Percentiles rank a stretch among this genome's conserved stretches.
These are phyloP conservation scores for Parasteatoda lunata DNA, from an alignment of 2,888 invertebrate genomes.

Conservation along the genomic window DNA sequence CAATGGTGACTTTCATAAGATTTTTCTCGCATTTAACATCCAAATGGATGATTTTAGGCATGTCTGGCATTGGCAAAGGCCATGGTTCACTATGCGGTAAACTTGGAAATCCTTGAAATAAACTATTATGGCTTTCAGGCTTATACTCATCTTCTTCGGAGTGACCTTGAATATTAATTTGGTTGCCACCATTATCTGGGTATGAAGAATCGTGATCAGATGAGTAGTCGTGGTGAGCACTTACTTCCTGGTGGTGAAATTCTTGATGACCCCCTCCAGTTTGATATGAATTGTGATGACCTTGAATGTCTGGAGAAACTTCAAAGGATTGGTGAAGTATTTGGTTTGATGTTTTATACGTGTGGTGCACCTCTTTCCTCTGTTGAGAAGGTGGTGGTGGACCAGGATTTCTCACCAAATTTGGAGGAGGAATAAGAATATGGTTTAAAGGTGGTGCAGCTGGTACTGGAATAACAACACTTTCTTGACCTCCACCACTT, in stretches of 20 bases:
- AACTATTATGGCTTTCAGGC: conserved; percentile 62
- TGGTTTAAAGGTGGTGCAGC: conserved; percentile 40
- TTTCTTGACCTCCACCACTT: conserved; percentile 48
- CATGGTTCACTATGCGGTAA: conserved; percentile 83
- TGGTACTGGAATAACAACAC: conserved; percentile 36
- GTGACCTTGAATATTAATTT: conserved; percentile 45
- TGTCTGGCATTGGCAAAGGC: conserved; percentile 89
- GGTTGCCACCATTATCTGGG: conserved; percentile 30
- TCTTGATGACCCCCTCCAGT: conserved; percentile 28
- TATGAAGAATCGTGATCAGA: conserved; percentile 31
- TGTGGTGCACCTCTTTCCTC: conserved; percentile 40
- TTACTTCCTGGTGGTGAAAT: conserved; percentile 24
- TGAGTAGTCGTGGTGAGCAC: conserved; percentile 34
- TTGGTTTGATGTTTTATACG: conserved; percentile 58
- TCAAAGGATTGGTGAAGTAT: conserved; percentile 57
- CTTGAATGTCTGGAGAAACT: conserved; percentile 38
- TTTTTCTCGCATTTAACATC: conserved; percentile 96
- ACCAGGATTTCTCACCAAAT: conserved; percentile 36
- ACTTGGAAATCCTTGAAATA: conserved; percentile 68
- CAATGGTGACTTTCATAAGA: conserved; percentile 93
- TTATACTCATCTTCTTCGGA: conserved; percentile 51
- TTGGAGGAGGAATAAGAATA: conserved; percentile 49
- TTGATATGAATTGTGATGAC: conserved; percentile 1
- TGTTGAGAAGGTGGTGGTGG: conserved; percentile 16
- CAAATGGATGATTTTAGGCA: conserved; percentile 93